These are phyloP conservation scores for Gastrophysa polygoni DNA, from an alignment of 2,888 invertebrate species.

Conservation along the genomic window DNA sequence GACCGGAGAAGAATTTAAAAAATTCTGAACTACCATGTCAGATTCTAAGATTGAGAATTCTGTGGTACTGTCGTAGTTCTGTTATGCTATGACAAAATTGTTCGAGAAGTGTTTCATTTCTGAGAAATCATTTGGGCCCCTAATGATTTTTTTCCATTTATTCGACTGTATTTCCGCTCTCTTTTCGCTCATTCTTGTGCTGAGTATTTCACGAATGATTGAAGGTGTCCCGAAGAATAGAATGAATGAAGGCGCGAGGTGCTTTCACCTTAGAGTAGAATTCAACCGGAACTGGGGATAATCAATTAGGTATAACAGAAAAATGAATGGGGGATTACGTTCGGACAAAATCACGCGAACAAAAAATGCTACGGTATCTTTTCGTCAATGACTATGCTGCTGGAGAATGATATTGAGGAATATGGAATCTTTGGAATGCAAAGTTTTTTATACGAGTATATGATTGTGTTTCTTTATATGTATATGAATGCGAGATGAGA, in stretches of 20 bases:
- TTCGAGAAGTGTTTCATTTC: too few species aligned
- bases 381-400: conserved; percentile 2
- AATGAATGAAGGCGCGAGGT: conserved; percentile 3
- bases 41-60: too few species aligned
- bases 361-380: conserved; percentile 20
- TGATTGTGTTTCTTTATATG: too few species aligned
- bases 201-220: neutral
- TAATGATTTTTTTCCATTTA: too few species aligned
- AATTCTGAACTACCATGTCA: too few species aligned
- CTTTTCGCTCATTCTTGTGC: too few species aligned
- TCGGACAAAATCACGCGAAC: conserved; percentile 4
- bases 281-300: conserved; percentile 23
- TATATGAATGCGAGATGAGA: neutral
- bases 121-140: too few species aligned
- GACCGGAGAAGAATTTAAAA: too few species aligned
- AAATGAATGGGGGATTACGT: conserved; percentile 17
- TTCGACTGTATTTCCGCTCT: too few species aligned
- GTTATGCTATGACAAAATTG: too few species aligned
- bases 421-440: neutral
- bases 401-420: conserved; percentile 4
- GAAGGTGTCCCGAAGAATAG: conserved; percentile 4
- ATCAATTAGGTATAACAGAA: conserved; percentile 21
- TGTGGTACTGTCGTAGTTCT: too few species aligned
- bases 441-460: neutral
- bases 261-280: conserved; percentile 25